Conservation (phyloP, 2,113 vertebrate species). For the Nibea albiflora region DNA sequence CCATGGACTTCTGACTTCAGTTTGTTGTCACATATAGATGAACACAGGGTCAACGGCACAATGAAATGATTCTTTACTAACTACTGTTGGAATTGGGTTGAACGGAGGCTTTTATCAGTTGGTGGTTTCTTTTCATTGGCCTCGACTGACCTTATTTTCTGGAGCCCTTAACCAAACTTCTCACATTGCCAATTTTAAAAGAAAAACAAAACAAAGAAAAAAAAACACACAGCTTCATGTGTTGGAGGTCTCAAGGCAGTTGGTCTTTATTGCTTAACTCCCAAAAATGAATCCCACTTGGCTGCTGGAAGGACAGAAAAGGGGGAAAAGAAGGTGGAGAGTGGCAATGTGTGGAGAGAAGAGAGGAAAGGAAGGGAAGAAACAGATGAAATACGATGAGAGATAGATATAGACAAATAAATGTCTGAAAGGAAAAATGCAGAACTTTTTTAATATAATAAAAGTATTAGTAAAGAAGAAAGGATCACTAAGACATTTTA, state of each 20-base stretch:
- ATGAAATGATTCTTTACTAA: background rate
- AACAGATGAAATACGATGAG: background rate
- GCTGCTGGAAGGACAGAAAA: conserved; percentile 4
- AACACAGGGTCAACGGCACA: too few relatives aligned
- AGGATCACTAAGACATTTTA: background rate
- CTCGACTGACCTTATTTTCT: background rate
- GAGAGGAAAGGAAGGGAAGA: background rate
- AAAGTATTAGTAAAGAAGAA: background rate
- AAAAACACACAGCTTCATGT: background rate
- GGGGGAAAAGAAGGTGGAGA: background rate
- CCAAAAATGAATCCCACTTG: background rate
- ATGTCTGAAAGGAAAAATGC: background rate
- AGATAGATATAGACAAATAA: background rate
- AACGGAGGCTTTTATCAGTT: background rate
- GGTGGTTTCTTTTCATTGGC: background rate
- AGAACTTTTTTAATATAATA: background rate
- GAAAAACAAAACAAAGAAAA: background rate
- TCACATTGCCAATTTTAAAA: background rate
- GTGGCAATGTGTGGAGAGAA: conserved; percentile 10
- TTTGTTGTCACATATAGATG: too few relatives aligned
- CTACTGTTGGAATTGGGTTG: background rate
- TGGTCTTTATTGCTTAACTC: conserved; percentile 10
- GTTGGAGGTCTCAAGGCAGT: background rate
- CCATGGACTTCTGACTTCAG: too few relatives aligned
- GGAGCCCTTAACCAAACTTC: background rate